These are phyloP conservation scores for Idaea dimidiata DNA, from an alignment of 2,888 invertebrate species.

Conservation along the genomic window DNA sequence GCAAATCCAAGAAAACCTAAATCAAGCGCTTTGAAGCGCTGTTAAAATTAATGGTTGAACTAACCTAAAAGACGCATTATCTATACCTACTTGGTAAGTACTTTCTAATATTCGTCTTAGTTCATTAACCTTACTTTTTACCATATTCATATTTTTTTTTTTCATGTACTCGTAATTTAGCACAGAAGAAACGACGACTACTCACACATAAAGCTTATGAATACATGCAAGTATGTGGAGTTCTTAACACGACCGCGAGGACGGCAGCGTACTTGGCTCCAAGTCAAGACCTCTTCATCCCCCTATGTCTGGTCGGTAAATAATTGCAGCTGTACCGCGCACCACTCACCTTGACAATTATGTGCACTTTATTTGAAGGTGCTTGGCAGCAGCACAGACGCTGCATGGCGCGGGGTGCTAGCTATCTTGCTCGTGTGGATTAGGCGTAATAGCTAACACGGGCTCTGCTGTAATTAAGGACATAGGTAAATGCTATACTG, in stretches of 20 bases:
- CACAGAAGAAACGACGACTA: constrained; percentile 15
- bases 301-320: constrained; percentile 73
- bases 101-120: constrained; percentile 1
- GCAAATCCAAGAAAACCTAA: not conserved
- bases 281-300: constrained; percentile 67
- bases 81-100: not conserved
- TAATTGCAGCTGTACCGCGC: constrained; percentile 68
- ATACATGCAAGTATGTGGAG: constrained; percentile 49
- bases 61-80: not conserved
- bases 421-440: constrained; percentile 26
- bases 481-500: not conserved
- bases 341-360: constrained; percentile 71
- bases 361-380: constrained; percentile 66
- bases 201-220: constrained; percentile 45
- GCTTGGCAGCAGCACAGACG: constrained; percentile 24
- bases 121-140: constrained; percentile 3
- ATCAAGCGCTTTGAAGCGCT: not conserved
- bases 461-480: not conserved
- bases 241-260: constrained; percentile 53
- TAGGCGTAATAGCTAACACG: constrained; percentile 7
- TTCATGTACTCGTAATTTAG: constrained; percentile 5
- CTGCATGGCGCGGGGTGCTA: constrained; percentile 22
- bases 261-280: constrained; percentile 55
- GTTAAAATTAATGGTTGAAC: not conserved
- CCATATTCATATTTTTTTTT: constrained; percentile 15